Conservation (phyloP, 2,113 vertebrate genomes). For the Calonectris borealis region DNA sequence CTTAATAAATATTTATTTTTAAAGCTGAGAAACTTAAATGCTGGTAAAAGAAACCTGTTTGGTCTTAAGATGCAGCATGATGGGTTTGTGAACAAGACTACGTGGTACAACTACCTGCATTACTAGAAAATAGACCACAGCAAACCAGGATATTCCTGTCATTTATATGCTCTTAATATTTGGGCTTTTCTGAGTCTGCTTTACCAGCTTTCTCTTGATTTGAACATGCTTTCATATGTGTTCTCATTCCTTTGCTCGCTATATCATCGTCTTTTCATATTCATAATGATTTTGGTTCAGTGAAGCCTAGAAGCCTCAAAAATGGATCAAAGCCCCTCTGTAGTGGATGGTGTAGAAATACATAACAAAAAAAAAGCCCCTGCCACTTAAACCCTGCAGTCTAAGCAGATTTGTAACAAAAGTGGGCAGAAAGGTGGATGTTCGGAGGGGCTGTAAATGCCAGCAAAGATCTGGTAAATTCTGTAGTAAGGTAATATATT, state of each 20-base stretch:
- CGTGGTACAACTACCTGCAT: neutral
- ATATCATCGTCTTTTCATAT: neutral
- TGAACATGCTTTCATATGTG: neutral
- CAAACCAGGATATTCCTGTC: neutral
- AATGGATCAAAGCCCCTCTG: neutral
- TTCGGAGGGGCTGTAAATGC: neutral
- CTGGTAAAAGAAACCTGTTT: neutral
- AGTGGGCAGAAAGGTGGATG: neutral
- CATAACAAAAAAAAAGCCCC: neutral
- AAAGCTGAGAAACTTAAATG: neutral
- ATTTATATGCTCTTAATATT: neutral
- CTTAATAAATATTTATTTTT: neutral
- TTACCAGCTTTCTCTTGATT: neutral
- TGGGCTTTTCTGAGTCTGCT: neutral
- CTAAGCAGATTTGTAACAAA: neutral
- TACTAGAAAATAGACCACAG: neutral
- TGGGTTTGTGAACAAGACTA: neutral
- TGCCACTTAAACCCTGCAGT: neutral
- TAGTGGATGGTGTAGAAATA: neutral
- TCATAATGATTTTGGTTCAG: rapidly evolving
- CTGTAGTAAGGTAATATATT: neutral
- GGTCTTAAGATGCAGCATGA: neutral
- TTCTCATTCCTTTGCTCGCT: neutral
- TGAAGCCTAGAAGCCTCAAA: neutral
- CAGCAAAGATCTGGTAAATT: neutral